These are phyloP conservation scores for Lagopus muta DNA, from an alignment of 2,113 vertebrate genomes.

Conservation along the genomic window DNA sequence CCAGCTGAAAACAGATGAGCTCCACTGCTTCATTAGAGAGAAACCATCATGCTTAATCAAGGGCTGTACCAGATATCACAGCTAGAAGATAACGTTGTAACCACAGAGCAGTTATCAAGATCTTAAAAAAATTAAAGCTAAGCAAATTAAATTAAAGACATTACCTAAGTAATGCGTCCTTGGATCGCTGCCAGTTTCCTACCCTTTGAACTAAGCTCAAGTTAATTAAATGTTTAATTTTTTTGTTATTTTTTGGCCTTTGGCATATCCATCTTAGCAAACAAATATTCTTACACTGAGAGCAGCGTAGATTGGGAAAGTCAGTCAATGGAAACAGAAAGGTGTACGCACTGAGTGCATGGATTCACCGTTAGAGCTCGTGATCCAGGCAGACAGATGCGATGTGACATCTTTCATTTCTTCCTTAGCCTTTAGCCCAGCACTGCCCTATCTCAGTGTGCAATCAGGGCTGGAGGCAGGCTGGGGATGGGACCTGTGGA, in stretches of 20 bases:
- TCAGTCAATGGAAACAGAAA: neutral
- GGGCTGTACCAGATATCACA: conserved; percentile 63
- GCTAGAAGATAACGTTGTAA: conserved; percentile 76
- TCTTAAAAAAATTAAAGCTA: conserved; percentile 69
- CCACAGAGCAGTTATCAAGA: conserved; percentile 78
- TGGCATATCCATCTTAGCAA: conserved; percentile 56
- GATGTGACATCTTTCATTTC: neutral
- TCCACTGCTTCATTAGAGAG: neutral
- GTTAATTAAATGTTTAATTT: conserved; percentile 80
- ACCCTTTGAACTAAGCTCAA: conserved; percentile 81
- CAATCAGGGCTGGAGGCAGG: neutral
- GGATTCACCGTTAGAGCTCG: neutral
- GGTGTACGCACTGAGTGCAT: neutral
- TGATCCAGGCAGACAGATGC: neutral
- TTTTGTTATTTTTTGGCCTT: conserved; percentile 47
- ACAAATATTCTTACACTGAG: neutral
- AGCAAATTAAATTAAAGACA: conserved; percentile 79
- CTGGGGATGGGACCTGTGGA: neutral
- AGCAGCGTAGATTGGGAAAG: conserved; percentile 5
- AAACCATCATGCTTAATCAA: conserved; percentile 61
- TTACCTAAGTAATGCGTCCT: conserved; percentile 72
- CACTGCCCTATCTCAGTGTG: neutral
- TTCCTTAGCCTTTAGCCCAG: neutral
- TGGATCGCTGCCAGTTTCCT: conserved; percentile 84
- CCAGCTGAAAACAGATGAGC: conserved; percentile 6